Evolutionary conservation across 2,888 invertebrate genomes (phyloP).

Genomic region (Alloscopus bannaensis): DNA sequence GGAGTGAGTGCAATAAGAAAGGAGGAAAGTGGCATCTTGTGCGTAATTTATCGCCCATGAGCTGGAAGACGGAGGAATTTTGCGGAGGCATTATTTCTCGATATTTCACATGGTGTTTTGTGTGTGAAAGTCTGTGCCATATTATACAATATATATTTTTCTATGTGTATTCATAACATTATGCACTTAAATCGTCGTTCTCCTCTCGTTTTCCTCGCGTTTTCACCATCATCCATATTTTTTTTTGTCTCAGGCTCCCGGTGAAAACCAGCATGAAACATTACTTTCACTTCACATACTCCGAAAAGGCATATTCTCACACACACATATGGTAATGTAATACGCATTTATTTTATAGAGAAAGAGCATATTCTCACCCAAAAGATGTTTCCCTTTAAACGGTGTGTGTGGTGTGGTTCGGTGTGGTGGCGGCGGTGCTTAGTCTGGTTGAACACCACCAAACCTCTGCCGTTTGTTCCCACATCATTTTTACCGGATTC

Average conservation of each 20-base stretch:
- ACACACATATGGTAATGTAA: slow-evolving; percentile 3
- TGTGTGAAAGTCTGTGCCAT: background rate
- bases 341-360: slow-evolving; percentile 25
- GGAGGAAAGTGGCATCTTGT: slow-evolving; percentile 56
- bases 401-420: too few relatives aligned
- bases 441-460: slow-evolving; percentile 20
- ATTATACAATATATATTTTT: background rate
- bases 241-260: too few relatives aligned
- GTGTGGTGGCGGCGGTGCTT: too few relatives aligned
- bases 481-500: slow-evolving; percentile 33
- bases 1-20: slow-evolving; percentile 50
- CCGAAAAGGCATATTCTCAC: too few relatives aligned
- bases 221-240: too few relatives aligned
- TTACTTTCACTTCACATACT: slow-evolving; percentile 27
- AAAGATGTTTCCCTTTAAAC: too few relatives aligned
- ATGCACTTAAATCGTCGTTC: too few relatives aligned
- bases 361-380: too few relatives aligned
- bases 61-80: slow-evolving; percentile 69
- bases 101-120: slow-evolving; percentile 69
- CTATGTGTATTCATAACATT: background rate
- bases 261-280: slow-evolving; percentile 15
- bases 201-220: too few relatives aligned
- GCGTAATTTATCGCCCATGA: slow-evolving; percentile 69
- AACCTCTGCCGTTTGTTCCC: slow-evolving; percentile 13
- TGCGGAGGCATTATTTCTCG: slow-evolving; percentile 72